A percentile compares a stretch with the other conserved stretches of the same genome.
phyloP scores from a whole-genome alignment of 2,797 vertebrate genomes.

The Coreius guichenoti region DNA sequence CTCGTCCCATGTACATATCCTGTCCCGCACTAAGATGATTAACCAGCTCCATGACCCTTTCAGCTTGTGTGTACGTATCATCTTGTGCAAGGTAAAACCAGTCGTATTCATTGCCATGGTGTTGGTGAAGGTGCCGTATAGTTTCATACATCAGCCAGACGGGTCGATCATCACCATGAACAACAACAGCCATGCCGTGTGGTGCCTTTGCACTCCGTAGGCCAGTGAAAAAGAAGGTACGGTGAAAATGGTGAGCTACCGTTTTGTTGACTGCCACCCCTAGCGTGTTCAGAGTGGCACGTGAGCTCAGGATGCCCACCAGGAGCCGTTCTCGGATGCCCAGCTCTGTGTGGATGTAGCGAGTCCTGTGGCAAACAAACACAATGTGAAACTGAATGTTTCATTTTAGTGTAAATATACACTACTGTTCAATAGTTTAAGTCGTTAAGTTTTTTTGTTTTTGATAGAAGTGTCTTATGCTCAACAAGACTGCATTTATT shows the following conservation, averaged over 20 bases:
- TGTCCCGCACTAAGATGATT: slow-evolving; percentile 91
- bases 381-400: not conserved
- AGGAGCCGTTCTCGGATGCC: slow-evolving; percentile 93
- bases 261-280: slow-evolving; percentile 97
- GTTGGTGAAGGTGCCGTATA: slow-evolving; percentile 88
- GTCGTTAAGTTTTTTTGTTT: not conserved
- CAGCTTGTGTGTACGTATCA: slow-evolving; percentile 91
- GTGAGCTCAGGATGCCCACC: slow-evolving; percentile 91
- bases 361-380: slow-evolving; percentile 81
- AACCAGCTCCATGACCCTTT: slow-evolving; percentile 87
- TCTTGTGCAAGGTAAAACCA: slow-evolving; percentile 98
- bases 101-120: slow-evolving; percentile 91
- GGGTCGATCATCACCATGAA: slow-evolving; percentile 92
- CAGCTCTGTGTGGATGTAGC: slow-evolving; percentile 96
- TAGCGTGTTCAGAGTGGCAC: slow-evolving; percentile 87
- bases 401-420: not conserved
- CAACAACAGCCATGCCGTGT: slow-evolving; percentile 90
- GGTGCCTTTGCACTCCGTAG: slow-evolving; percentile 88
- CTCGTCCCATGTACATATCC: slow-evolving; percentile 92
- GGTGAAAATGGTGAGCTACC: slow-evolving; percentile 90
- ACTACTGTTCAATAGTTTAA: not conserved
- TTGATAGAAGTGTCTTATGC: not conserved
- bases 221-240: slow-evolving; percentile 92
- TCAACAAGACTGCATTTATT: not conserved
- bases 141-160: slow-evolving; percentile 99